Conservation (phyloP, 2,797 vertebrate genomes). For the Tiaroga cobitis region DNA sequence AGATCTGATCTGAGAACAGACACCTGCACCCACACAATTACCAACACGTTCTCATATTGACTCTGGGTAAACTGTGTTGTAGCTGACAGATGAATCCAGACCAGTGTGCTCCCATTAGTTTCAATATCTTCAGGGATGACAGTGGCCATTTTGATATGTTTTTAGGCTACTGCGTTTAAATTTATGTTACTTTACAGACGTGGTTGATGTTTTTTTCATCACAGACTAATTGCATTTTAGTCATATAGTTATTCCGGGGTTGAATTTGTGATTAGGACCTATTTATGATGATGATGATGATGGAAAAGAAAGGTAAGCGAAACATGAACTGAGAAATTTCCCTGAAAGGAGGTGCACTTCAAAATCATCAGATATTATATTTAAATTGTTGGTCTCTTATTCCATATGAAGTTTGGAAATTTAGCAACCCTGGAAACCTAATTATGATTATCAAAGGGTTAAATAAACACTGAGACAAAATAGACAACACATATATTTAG, state of each 20-base stretch:
- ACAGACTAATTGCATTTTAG: background rate
- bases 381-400: too few species aligned
- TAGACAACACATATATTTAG: too few species aligned
- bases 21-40: conserved; percentile 38
- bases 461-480: too few species aligned
- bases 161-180: background rate
- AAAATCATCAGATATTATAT: too few species aligned
- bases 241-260: background rate
- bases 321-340: background rate
- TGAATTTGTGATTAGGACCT: background rate
- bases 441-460: too few species aligned
- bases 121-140: background rate
- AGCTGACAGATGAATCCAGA: conserved; percentile 5
- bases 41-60: conserved; percentile 28
- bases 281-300: background rate
- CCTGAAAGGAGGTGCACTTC: too few species aligned
- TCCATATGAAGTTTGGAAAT: too few species aligned
- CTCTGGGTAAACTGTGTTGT: conserved; percentile 10
- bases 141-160: background rate
- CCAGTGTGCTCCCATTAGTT: background rate
- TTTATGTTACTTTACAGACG: background rate
- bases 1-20: conserved; percentile 38
- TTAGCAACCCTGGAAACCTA: too few species aligned
- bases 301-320: background rate
- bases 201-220: too few species aligned